Evolutionary conservation across 1,140 invertebrate species (phyloP).

Genomic region (Stratiolaelaps scimitus): DNA sequence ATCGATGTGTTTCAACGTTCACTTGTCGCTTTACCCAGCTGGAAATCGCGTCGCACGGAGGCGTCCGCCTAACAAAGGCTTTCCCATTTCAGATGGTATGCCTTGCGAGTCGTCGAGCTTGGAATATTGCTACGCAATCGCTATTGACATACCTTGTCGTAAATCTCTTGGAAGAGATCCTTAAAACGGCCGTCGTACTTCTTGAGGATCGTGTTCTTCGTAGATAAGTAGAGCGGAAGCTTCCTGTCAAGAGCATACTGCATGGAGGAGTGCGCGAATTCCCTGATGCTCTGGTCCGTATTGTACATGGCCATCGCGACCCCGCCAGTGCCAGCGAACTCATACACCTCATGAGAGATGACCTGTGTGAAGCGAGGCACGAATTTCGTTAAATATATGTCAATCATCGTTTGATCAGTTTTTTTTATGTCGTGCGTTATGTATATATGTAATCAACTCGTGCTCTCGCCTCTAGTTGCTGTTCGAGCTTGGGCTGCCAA

Average conservation of each 20-base stretch:
- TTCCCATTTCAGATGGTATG: constrained; percentile 23
- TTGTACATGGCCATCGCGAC: constrained; percentile 93
- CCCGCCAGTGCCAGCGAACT: constrained; percentile 66
- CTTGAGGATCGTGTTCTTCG: constrained; percentile 98
- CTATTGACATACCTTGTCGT: constrained; percentile 50
- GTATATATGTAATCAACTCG: no score
- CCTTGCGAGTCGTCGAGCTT: not conserved
- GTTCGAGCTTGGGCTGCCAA: no score
- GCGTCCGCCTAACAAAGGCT: not conserved
- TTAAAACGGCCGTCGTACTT: constrained; percentile 97
- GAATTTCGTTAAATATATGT: no score
- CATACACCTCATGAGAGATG: constrained; percentile 41
- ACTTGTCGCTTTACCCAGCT: no score
- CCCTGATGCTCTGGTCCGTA: constrained; percentile 64
- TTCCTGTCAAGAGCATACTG: constrained; percentile 71
- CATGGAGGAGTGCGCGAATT: constrained; percentile 87
- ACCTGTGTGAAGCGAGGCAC: no score
- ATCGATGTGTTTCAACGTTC: no score
- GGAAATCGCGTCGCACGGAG: no score
- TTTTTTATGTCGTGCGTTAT: constrained; percentile 53
- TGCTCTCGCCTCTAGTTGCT: no score
- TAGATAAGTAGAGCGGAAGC: constrained; percentile 86
- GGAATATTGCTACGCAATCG: not conserved
- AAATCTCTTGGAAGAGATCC: constrained; percentile 97
- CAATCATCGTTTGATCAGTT: constrained; percentile 42